phyloP scores from a whole-genome alignment of 2,888 invertebrate species.

The Drosophila monieri region DNA sequence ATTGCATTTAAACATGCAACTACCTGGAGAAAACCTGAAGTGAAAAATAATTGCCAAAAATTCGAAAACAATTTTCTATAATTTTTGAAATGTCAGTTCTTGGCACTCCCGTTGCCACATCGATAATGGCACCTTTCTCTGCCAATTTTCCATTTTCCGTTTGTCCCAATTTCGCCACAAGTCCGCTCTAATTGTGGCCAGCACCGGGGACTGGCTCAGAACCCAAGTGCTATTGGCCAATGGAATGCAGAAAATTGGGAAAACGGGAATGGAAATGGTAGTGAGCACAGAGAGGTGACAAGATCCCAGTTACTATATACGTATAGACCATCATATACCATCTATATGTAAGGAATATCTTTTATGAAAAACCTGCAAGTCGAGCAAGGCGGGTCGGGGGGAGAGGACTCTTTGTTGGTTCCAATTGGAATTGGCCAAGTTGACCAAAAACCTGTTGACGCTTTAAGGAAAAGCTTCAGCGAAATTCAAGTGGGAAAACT shows the following conservation, averaged over 20 bases:
- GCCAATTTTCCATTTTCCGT: conserved; percentile 17
- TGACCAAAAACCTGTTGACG: conserved; percentile 70
- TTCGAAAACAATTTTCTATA: neutral
- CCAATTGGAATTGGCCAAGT: conserved; percentile 62
- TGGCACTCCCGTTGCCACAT: conserved; percentile 23
- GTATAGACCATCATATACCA: neutral
- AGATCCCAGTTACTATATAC: neutral
- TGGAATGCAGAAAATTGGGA: conserved; percentile 38
- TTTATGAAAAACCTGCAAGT: conserved; percentile 31
- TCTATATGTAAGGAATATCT: neutral
- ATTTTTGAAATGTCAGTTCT: neutral
- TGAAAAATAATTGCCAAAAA: neutral
- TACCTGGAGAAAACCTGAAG: neutral
- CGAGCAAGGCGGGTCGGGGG: neutral
- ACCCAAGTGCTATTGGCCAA: conserved; percentile 6
- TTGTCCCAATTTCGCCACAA: conserved; percentile 14
- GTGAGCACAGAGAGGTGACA: neutral
- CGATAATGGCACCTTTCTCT: conserved; percentile 26
- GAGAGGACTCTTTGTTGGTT: neutral
- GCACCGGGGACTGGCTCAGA: neutral
- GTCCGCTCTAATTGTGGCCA: conserved; percentile 26
- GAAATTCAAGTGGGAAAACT: conserved; percentile 8
- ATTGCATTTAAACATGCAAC: neutral
- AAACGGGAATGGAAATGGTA: conserved; percentile 14
- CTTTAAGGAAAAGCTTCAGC: conserved; percentile 66